Conservation (phyloP, 2,797 vertebrate species). For the Lemur catta region DNA sequence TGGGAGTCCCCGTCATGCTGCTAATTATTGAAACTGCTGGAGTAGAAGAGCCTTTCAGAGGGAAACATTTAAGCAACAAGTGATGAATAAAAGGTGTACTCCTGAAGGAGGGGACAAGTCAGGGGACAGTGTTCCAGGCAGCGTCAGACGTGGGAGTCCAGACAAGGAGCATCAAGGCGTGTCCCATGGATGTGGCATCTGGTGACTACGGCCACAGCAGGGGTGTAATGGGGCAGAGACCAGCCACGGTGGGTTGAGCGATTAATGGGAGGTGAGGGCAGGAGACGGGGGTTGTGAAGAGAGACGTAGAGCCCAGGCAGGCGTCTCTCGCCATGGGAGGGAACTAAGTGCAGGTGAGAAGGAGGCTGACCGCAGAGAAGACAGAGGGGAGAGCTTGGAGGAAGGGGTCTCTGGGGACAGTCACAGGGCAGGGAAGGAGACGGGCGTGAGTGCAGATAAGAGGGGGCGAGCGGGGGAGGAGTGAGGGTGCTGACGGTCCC, state of each 20-base stretch:
- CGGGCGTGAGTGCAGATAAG: neutral
- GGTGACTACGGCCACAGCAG: neutral
- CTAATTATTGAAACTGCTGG: neutral
- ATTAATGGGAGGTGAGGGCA: neutral
- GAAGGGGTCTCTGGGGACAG: too few relatives aligned
- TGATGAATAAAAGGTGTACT: neutral
- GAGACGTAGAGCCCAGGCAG: neutral
- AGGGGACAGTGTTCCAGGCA: neutral
- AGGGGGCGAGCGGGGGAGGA: neutral
- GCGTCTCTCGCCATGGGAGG: neutral
- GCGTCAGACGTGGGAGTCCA: neutral
- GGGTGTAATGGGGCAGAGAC: neutral
- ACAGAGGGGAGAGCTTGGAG: neutral
- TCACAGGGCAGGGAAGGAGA: neutral
- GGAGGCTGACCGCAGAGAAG: neutral
- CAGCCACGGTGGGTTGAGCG: accelerated
- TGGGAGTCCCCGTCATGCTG: neutral
- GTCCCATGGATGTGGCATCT: accelerated
- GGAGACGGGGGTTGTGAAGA: neutral
- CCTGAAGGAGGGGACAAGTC: neutral
- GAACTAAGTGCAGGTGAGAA: neutral
- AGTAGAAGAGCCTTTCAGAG: neutral
- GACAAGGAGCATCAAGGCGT: neutral
- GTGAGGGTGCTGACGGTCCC: accelerated
- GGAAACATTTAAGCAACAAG: neutral